Conservation (phyloP, 2,888 invertebrate species). For the Drosophila macrospina region DNA sequence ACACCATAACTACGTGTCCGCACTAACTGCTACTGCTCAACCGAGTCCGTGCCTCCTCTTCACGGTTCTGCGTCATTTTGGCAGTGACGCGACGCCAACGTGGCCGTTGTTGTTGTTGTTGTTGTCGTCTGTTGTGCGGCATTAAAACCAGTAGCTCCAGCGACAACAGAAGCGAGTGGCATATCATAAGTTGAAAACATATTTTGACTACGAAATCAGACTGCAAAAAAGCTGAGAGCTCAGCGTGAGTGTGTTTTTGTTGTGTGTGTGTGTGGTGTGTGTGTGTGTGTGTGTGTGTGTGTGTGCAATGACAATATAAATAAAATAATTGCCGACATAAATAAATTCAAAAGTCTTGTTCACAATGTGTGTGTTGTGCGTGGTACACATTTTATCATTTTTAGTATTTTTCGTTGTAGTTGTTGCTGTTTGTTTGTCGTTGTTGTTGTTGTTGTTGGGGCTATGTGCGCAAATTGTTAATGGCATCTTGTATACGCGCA, state of each 20-base stretch:
- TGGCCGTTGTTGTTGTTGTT: slow-evolving; percentile 6
- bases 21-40: slow-evolving; percentile 10
- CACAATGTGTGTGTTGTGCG: slow-evolving; percentile 53
- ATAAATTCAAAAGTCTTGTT: slow-evolving; percentile 78
- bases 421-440: slow-evolving; percentile 16
- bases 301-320: slow-evolving; percentile 80
- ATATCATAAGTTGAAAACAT: slow-evolving; percentile 76
- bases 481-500: slow-evolving; percentile 68
- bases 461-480: slow-evolving; percentile 73
- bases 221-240: slow-evolving; percentile 55
- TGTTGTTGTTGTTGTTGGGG: slow-evolving; percentile 44
- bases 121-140: slow-evolving; percentile 26
- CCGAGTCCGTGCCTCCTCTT: neutral
- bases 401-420: slow-evolving; percentile 35
- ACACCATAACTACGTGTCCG: slow-evolving; percentile 20
- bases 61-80: slow-evolving; percentile 34
- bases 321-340: slow-evolving; percentile 84
- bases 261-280: slow-evolving; percentile 26
- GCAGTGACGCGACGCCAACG: slow-evolving; percentile 34
- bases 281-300: slow-evolving; percentile 15
- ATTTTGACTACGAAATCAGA: slow-evolving; percentile 83
- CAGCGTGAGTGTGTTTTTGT: neutral
- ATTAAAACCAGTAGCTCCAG: slow-evolving; percentile 69
- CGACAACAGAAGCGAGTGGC: slow-evolving; percentile 57
- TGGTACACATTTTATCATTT: slow-evolving; percentile 67